Evolutionary conservation across 2,797 vertebrate genomes (phyloP), one percentile per base, ranked within the genome.

Genomic region (Gymnothorax javanicus): DNA sequence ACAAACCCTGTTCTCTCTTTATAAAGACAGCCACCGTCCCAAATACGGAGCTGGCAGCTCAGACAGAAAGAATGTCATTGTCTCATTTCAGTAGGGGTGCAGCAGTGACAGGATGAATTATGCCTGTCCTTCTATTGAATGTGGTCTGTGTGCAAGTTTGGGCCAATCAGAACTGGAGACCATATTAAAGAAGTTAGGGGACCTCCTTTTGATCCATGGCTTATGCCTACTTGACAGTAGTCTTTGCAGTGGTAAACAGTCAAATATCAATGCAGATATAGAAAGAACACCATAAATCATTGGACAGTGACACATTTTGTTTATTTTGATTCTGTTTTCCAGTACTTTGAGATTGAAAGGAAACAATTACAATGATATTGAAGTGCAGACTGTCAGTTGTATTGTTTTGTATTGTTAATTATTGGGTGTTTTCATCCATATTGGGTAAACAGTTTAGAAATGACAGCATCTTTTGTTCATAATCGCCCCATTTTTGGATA

Each of bases 41-140:
- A 91, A 86, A 91, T 91, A 90, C 88, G 91, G 91, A 83, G 62
- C 54, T 87, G 83, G 87, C 88, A 88, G 67, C 86, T 88, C 87
- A 84, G 88, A 89, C 88, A 84, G 84, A 84, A 87, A 79, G 25
- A 64, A 52, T 81, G 79, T 73, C 84, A 84, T 87, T 84, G 57
- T 90, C 89, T 91, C 58, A 81, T 17, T 92, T 89, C 87, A 88
- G 90, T 25, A 67, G 82, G 79, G 59, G 58, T 62, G 57, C 27
- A 60, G 25, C 17, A 58, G 87, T 54, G 87, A 62, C 83, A 59
- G 59, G 87, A 59, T 79, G 87, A 64, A 64, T n/a, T 17, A 85
- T 69, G 73, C 20, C 56, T 75, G 71, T 33, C 69, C 59, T 67
- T 85, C 13, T 62, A 77, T 79, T 77, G 73, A 20, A 84, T 82